Percentiles rank a stretch among this genome's conserved stretches.
These are phyloP conservation scores for Pyrochroa serraticornis DNA, from an alignment of 2,888 invertebrate species.

Conservation along the genomic window DNA sequence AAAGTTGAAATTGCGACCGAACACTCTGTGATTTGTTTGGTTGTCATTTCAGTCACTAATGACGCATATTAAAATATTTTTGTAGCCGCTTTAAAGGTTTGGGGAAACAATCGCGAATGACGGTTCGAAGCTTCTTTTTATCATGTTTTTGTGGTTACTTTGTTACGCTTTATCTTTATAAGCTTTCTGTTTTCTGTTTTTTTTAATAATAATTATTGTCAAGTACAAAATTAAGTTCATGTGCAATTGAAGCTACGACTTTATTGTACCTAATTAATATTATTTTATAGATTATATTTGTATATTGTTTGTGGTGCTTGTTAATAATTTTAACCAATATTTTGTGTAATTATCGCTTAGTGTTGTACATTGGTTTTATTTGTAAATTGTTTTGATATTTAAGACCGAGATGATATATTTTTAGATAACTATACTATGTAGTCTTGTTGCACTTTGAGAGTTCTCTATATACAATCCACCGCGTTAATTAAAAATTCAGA, in stretches of 20 bases:
- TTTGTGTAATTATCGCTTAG: conserved; percentile 14
- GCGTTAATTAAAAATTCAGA: conserved; percentile 17
- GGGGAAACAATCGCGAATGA: background rate
- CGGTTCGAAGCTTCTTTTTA: conserved; percentile 3
- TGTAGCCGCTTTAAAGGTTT: too few relatives aligned
- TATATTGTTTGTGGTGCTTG: background rate
- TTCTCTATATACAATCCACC: conserved; percentile 34
- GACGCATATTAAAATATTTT: too few relatives aligned
- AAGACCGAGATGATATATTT: conserved; percentile 31
- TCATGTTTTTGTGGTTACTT: background rate
- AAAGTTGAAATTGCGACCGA: too few relatives aligned
- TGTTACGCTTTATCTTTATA: conserved; percentile 1
- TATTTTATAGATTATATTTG: conserved; percentile 5
- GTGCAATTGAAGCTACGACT: conserved; percentile 19
- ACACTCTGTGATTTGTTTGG: too few relatives aligned
- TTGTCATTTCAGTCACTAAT: too few relatives aligned
- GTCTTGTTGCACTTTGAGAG: conserved; percentile 35
- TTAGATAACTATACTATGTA: conserved; percentile 32
- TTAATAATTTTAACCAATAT: conserved; percentile 8
- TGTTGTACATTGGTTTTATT: conserved; percentile 19
- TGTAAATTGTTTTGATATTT: conserved; percentile 19
- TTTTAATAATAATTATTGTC: conserved; percentile 6
- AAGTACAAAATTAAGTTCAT: conserved; percentile 19
- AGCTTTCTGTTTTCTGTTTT: background rate
- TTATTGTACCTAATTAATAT: conserved; percentile 18